Conservation (phyloP, 2,113 vertebrate genomes). For the Beaufortia kweichowensis region DNA sequence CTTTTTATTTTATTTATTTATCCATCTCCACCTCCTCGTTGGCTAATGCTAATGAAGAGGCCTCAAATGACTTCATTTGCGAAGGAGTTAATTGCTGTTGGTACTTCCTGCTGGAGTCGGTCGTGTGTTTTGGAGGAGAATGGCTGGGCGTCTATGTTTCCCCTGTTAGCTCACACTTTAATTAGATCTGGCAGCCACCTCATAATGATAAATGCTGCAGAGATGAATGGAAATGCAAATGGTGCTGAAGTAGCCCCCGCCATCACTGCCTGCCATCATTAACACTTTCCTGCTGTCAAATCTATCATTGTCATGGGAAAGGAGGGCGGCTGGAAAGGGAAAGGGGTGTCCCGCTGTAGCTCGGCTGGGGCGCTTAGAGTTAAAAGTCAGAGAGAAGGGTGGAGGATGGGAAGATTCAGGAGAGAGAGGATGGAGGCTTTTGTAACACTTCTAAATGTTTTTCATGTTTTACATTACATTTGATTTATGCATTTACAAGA, state of each 20-base stretch:
- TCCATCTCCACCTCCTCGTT: constrained; percentile 56
- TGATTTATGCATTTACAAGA: too few species aligned
- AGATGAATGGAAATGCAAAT: constrained; percentile 99
- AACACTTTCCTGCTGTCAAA: constrained; percentile 91
- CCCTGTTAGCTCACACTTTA: constrained; percentile 90
- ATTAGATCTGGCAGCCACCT: constrained; percentile 96
- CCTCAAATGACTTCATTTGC: constrained; percentile 82
- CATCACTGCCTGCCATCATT: constrained; percentile 88
- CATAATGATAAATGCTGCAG: constrained; percentile 91
- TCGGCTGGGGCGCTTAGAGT: constrained; percentile 60
- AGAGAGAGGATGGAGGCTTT: not conserved
- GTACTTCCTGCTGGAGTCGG: constrained; percentile 83
- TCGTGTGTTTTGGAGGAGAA: constrained; percentile 67
- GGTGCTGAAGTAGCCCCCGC: constrained; percentile 84
- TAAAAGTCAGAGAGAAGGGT: constrained; percentile 55
- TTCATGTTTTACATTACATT: too few species aligned
- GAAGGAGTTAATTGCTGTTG: constrained; percentile 88
- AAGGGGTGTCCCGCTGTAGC: constrained; percentile 72
- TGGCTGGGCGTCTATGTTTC: constrained; percentile 72
- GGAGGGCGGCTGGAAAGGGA: not conserved
- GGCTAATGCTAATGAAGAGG: constrained; percentile 80
- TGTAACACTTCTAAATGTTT: too few species aligned
- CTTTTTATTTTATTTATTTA: constrained; percentile 60
- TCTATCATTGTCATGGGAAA: constrained; percentile 86
- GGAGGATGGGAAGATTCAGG: constrained; percentile 3